These are phyloP conservation scores for Folsomia manolachei DNA, from an alignment of 2,888 invertebrate species.

Conservation along the genomic window DNA sequence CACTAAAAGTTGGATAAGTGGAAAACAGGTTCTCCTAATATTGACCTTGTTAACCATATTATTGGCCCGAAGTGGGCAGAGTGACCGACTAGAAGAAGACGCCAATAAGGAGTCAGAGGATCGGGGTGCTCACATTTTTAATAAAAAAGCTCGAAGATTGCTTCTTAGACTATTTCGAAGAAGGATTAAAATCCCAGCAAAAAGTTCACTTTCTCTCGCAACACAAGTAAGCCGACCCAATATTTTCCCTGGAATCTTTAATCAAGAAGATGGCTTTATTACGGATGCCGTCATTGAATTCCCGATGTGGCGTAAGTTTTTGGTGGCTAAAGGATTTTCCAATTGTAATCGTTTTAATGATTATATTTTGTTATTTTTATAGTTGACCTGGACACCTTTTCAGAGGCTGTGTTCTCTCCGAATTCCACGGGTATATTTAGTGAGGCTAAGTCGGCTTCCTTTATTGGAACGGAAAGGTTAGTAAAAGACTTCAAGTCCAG, in stretches of 20 bases:
- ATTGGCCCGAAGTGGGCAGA: not conserved
- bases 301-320: conserved; percentile 39
- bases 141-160: conserved; percentile 11
- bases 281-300: conserved; percentile 42
- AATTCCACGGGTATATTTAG: no score
- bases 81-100: not conserved
- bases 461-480: conserved; percentile 30
- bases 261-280: conserved; percentile 39
- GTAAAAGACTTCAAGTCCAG: not conserved
- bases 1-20: no score
- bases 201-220: conserved; percentile 28
- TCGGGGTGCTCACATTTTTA: not conserved
- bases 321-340: not conserved
- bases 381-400: conserved; percentile 31
- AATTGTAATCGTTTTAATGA: not conserved
- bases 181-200: conserved; percentile 32
- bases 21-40: no score
- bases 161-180: conserved; percentile 17
- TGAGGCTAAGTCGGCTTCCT: not conserved
- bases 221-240: conserved; percentile 41
- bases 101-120: not conserved
- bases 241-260: conserved; percentile 35
- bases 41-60: no score
- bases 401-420: conserved; percentile 19
- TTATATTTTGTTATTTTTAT: not conserved